Percentiles rank a stretch among this genome's conserved stretches.
These are phyloP conservation scores for Drosophila kokeensis DNA, from an alignment of 2,888 invertebrate genomes.

Conservation along the genomic window DNA sequence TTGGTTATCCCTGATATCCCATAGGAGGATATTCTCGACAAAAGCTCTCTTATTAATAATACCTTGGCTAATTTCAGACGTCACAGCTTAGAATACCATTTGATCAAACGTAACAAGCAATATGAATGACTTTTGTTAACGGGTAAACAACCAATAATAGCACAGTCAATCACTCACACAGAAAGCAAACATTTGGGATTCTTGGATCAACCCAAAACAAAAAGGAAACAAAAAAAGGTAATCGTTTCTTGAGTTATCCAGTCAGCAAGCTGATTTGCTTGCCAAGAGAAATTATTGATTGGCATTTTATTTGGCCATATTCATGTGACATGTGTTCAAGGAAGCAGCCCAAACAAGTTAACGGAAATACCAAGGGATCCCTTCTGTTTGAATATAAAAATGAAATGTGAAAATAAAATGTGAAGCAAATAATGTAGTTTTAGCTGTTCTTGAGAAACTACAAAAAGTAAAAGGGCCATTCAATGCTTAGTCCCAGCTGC, in stretches of 20 bases:
- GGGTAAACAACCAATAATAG: constrained; percentile 49
- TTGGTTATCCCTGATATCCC: background rate
- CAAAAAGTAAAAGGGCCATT: constrained; percentile 21
- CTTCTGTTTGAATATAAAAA: constrained; percentile 21
- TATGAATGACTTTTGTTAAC: constrained; percentile 45
- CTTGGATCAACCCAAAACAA: constrained; percentile 56
- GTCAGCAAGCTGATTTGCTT: constrained; percentile 20
- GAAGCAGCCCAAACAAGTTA: constrained; percentile 52
- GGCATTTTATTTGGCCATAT: constrained; percentile 71
- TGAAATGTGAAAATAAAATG: constrained; percentile 22
- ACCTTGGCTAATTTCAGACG: constrained; percentile 28
- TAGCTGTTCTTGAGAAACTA: constrained; percentile 69
- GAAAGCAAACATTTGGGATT: constrained; percentile 58
- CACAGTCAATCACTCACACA: constrained; percentile 26
- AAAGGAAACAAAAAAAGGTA: constrained; percentile 21
- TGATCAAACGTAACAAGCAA: constrained; percentile 49
- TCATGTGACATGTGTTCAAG: constrained; percentile 46
- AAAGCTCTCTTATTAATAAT: constrained; percentile 14
- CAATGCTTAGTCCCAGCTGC: constrained; percentile 13
- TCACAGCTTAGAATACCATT: background rate
- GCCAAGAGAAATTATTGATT: constrained; percentile 70
- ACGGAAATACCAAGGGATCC: constrained; percentile 50
- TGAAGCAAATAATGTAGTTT: constrained; percentile 52
- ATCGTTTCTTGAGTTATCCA: constrained; percentile 65
- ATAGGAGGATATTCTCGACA: background rate